Evolutionary conservation across 1,140 invertebrate genomes (phyloP).

Genomic region (Macrocentrus cingulum): DNA sequence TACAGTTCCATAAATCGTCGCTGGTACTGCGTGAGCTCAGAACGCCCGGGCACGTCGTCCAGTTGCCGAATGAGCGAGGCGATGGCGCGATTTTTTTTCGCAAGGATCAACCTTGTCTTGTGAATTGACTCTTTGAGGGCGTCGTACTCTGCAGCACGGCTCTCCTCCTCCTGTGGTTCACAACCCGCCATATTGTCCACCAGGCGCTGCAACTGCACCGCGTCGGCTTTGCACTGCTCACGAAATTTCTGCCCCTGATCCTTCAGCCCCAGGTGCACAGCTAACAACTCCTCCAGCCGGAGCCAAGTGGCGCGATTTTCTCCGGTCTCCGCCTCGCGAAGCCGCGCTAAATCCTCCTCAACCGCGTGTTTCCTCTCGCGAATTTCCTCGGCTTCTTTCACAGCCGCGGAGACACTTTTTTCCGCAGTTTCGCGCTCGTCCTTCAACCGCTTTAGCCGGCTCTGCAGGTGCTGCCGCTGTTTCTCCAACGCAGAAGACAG

Average conservation of each 20-base stretch:
- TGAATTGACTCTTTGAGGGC: conserved; percentile 64
- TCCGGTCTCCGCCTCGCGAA: no score
- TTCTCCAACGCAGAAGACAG: no score
- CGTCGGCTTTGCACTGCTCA: conserved; percentile 72
- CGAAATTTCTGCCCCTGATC: conserved; percentile 74
- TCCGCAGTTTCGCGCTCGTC: not conserved
- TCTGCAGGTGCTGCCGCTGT: no score
- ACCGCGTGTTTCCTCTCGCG: no score
- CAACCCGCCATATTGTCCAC: conserved; percentile 59
- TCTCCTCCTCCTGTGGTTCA: conserved; percentile 41
- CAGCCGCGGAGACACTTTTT: conserved; percentile 32
- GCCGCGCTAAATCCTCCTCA: no score
- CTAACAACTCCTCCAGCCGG: conserved; percentile 65
- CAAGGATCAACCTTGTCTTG: conserved; percentile 66
- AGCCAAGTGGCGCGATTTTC: no score
- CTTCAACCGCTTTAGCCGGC: no score
- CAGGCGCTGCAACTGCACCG: conserved; percentile 62
- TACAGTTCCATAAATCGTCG: conserved; percentile 93
- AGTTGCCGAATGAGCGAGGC: conserved; percentile 75
- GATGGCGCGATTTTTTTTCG: conserved; percentile 82
- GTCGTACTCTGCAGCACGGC: conserved; percentile 57
- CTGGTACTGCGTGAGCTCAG: conserved; percentile 94
- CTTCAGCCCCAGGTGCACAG: conserved; percentile 73
- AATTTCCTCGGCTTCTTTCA: conserved; percentile 68
- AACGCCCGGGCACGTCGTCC: conserved; percentile 89